Percentiles rank a stretch among this genome's conserved stretches.
phyloP scores from a whole-genome alignment of 2,113 vertebrate genomes.

The Gadus chalcogrammus region DNA sequence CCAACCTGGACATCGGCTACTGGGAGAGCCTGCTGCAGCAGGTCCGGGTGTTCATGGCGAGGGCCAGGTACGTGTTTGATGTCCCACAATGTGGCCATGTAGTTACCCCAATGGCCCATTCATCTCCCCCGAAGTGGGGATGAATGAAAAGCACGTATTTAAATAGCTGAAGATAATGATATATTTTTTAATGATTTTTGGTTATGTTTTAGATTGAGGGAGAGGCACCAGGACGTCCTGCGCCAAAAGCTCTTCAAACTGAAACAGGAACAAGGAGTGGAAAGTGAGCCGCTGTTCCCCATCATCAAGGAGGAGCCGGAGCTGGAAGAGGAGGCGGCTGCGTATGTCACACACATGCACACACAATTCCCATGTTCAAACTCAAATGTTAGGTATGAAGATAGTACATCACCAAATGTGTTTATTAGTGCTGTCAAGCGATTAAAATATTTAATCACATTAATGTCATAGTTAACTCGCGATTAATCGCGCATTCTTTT shows the following conservation, averaged over 20 bases:
- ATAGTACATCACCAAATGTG: too few relatives aligned
- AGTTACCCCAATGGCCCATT: not conserved
- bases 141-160: not conserved
- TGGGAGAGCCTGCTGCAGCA: slow-evolving; percentile 97
- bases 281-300: slow-evolving; percentile 90
- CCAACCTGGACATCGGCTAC: slow-evolving; percentile 96
- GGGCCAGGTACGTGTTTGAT: slow-evolving; percentile 78
- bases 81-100: too few relatives aligned
- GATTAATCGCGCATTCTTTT: too few relatives aligned
- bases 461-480: too few relatives aligned
- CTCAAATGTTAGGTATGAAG: too few relatives aligned
- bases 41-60: slow-evolving; percentile 92
- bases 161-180: not conserved
- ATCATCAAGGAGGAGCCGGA: slow-evolving; percentile 84
- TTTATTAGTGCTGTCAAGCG: too few relatives aligned
- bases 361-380: too few relatives aligned
- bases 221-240: slow-evolving; percentile 94
- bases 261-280: slow-evolving; percentile 96
- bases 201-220: slow-evolving; percentile 77
- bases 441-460: too few relatives aligned
- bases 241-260: slow-evolving; percentile 96
- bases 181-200: not conserved
- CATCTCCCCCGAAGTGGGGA: not conserved
- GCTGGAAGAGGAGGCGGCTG: slow-evolving; percentile 59
- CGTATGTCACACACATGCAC: too few relatives aligned